These are phyloP conservation scores for Myotis davidii DNA, from an alignment of 2,113 vertebrate species.

Conservation along the genomic window DNA sequence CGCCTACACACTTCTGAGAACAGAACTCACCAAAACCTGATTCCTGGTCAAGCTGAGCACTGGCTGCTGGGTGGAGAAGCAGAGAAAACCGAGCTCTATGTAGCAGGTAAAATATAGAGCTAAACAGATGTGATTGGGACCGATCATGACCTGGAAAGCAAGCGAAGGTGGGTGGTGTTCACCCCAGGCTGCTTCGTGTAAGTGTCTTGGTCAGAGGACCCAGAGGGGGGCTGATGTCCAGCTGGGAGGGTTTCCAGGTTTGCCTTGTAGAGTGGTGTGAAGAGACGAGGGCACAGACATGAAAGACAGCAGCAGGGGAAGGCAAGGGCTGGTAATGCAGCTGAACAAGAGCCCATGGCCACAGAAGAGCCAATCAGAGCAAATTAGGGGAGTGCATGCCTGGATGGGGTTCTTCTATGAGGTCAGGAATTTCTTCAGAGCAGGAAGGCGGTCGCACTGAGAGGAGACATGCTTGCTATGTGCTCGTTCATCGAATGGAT, in stretches of 20 bases:
- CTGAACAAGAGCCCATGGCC: rapidly evolving
- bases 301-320: neutral
- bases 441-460: neutral
- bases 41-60: neutral
- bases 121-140: neutral
- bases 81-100: rapidly evolving
- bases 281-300: rapidly evolving
- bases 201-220: neutral
- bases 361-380: neutral
- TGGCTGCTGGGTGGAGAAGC: neutral
- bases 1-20: neutral
- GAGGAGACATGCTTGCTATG: rapidly evolving
- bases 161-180: rapidly evolving
- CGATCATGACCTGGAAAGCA: neutral
- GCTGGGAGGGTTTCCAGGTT: neutral
- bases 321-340: rapidly evolving
- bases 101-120: neutral
- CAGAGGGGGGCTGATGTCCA: rapidly evolving
- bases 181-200: neutral
- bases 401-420: neutral
- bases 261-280: neutral
- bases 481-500: rapidly evolving
- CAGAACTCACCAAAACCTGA: neutral
- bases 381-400: rapidly evolving
- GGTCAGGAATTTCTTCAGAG: neutral